A percentile compares a stretch with the other conserved stretches of the same genome.
Conservation (phyloP, 2,797 vertebrate species). For the Pogoniulus pusillus region DNA sequence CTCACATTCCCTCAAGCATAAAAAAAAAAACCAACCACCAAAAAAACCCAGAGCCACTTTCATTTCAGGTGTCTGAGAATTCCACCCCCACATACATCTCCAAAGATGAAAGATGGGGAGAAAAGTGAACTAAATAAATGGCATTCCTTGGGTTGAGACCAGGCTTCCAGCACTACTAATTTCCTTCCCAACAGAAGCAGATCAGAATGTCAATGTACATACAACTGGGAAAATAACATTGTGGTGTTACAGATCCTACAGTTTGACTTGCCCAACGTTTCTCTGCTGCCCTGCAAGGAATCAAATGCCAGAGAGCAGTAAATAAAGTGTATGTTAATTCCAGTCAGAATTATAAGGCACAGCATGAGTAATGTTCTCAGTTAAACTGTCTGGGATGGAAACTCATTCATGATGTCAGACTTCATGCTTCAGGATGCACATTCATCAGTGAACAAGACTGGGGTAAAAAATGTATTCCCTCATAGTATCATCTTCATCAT, state of each 20-base stretch:
- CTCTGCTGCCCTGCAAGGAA: background rate
- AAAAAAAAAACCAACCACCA: background rate
- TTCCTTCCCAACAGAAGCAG: background rate
- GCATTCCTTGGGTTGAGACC: background rate
- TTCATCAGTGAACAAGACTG: background rate
- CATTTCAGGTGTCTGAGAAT: conserved; percentile 10
- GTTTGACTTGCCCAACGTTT: background rate
- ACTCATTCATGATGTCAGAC: background rate
- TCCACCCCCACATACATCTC: background rate
- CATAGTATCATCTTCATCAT: background rate
- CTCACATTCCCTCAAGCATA: background rate
- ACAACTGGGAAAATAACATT: background rate
- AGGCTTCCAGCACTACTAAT: background rate
- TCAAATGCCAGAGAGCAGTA: conserved; percentile 7
- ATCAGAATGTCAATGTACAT: background rate
- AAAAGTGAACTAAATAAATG: background rate
- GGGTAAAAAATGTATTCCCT: background rate
- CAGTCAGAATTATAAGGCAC: background rate
- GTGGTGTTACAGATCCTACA: background rate
- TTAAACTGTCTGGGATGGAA: conserved; percentile 13
- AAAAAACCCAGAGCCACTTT: background rate
- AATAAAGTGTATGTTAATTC: background rate
- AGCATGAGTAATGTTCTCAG: background rate
- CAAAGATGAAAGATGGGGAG: background rate
- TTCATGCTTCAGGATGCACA: background rate